Evolutionary conservation across 2,797 vertebrate species (phyloP), one percentile per base, ranked within the genome.

Genomic region (Crotalus adamanteus): DNA sequence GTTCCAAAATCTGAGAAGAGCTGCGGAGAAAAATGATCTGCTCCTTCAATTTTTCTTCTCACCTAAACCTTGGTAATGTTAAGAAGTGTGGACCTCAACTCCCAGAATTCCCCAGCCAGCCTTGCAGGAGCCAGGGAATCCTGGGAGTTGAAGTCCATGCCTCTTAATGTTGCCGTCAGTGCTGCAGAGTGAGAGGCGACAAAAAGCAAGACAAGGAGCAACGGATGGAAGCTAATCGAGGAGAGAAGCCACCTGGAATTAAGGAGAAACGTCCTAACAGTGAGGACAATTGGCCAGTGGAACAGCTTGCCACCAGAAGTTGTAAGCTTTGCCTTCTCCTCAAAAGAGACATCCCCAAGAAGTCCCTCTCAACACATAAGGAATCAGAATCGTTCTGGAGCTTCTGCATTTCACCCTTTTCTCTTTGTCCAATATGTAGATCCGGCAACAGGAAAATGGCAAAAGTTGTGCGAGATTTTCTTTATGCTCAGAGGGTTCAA

Each of bases 401-500:
- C 28, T 37, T 69, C n/a, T 13, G 25, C 22, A 20, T 55, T 25
- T 2, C 16, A 11, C 14, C 18, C 9, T 26, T 4, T 7, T n/a
- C 51, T 22, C 6, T 53, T 2, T 4, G 1, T 37, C 16, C 37
- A 3, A 73, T 14, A 86, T 98, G 97, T 83, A 97, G 98, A 63
- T 85, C 91, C 0, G 88, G 97, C 4, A 97, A 98, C 59, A 97
- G 98, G 60, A 97, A 98, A 95, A 98, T 99, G 99, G 97, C 98
- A 28, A 97, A 97, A 93, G 96, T 96, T 0, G 97, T 99, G 31
- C 98, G 98, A 60, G 98, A 98, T 92, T 99, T 99, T 95, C 97
- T 99, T 88, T 97, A 97, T 13, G 98, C 99, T 47, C 99, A 99
- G 97, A 97, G 97, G 89, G 98, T 99, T 78, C 99, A 99, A 97